Base-by-base conservation (phyloP, 2,113 vertebrate species). In the Rhipidura dahli region DNA sequence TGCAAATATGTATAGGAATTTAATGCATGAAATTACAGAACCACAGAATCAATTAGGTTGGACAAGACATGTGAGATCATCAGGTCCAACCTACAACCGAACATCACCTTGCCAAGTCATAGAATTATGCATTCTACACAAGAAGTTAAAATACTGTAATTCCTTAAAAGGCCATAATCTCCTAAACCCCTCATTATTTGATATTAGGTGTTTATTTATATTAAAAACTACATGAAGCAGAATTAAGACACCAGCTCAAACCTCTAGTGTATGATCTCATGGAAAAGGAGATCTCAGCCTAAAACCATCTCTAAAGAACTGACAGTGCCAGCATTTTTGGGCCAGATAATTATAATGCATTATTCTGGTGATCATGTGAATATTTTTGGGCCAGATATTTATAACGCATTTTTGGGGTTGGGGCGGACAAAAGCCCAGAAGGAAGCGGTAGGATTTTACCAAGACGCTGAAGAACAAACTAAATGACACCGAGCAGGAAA, bases 1-100 rank as follows among this genome's bases (percentile, higher is more conserved):
- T 1, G 6, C 0, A 0, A 72, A 80, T 19, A 42, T 3, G 23
- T 7, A 42, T 0, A 37, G 21, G 13, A 64, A 85, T 51, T 49
- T 26, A 78, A 66, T 19, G 26, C 18, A 40, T 7, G 18, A 53
- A 89, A 40, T 22, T 15, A 75, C 40, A 42, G 21, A 39, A 80
- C 35, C 26, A 42, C 35, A 50, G 17, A 81, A 61, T 9, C 17
- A 15, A 13, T 53, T 27, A 54, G 6, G 10, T 3, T 35, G 40
- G 40, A 37, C 14, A 76, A 61, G 24, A 31, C 11, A 22, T 27
- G 21, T 22, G n/a, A 53, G 30, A 53, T 20, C 26, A 57, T 27
- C 5, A 18, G 45, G 24, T 35, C n/a, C 40, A 61, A n/a, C 20
- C 30, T 47, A 45, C 17, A 28, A 47, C 9, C 0, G 0, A 40